Percentiles rank a stretch among this genome's conserved stretches.
Evolutionary conservation across 2,113 vertebrate genomes (phyloP).

Genomic region (Macroglossus sobrinus): DNA sequence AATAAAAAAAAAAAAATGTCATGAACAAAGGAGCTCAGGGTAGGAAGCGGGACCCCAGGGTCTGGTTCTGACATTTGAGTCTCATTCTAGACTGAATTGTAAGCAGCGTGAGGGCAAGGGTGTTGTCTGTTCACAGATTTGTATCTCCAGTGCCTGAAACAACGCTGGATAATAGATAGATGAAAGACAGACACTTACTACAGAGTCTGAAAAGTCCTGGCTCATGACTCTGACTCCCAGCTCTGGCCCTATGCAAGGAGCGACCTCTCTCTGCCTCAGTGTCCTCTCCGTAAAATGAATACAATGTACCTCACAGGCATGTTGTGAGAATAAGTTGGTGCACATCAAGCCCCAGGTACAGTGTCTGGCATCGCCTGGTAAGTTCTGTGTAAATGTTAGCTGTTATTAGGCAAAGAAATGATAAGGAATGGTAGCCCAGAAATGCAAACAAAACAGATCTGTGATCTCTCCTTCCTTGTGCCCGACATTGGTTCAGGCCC

Average conservation of each 20-base stretch:
- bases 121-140: background rate
- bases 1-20: background rate
- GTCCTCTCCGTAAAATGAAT: background rate
- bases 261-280: background rate
- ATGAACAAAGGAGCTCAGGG: background rate
- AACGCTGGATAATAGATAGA: background rate
- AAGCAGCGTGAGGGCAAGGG: background rate
- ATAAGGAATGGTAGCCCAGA: background rate
- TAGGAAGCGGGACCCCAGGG: background rate
- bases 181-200: background rate
- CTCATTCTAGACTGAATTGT: background rate
- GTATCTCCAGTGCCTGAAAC: background rate
- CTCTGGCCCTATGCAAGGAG: background rate
- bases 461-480: background rate
- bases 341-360: background rate
- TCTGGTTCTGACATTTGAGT: background rate
- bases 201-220: background rate
- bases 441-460: background rate
- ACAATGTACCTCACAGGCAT: accelerated
- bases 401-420: background rate
- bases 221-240: background rate
- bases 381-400: background rate
- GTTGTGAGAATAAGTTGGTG: background rate
- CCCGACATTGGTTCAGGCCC: background rate
- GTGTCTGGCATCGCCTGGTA: background rate